A percentile compares a stretch with the other conserved stretches of the same genome.
Evolutionary conservation across 2,113 vertebrate species (phyloP).

Genomic region (Prochilodus magdalenae): DNA sequence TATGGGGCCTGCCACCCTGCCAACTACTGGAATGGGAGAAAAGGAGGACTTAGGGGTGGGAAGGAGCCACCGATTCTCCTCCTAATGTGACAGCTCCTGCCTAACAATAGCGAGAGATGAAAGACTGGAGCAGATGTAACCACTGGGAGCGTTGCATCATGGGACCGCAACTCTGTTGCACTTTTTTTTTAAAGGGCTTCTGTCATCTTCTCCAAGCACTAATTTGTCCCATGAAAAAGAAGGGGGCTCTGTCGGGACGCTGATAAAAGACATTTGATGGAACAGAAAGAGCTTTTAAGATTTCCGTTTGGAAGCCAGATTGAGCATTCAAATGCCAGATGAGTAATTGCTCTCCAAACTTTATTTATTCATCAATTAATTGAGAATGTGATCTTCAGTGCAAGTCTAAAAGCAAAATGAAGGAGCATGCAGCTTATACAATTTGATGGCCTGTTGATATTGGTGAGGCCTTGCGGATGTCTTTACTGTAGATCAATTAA

Average conservation of each 20-base stretch:
- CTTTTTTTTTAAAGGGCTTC: conserved; percentile 68
- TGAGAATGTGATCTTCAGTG: conserved; percentile 20
- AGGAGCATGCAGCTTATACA: conserved; percentile 30
- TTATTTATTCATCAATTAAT: conserved; percentile 50
- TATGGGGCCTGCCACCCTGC: conserved; percentile 91
- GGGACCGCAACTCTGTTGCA: conserved; percentile 86
- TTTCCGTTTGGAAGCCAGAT: conserved; percentile 71
- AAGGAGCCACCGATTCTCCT: conserved; percentile 89
- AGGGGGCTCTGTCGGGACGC: conserved; percentile 66
- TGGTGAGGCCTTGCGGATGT: conserved; percentile 62
- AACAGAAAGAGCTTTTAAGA: conserved; percentile 66
- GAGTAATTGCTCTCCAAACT: conserved; percentile 59
- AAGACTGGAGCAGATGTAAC: conserved; percentile 98
- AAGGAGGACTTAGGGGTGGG: conserved; percentile 82
- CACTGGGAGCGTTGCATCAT: conserved; percentile 94
- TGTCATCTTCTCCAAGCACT: conserved; percentile 74
- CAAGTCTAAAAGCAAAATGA: conserved; percentile 36
- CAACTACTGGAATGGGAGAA: conserved; percentile 90
- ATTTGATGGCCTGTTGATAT: conserved; percentile 48
- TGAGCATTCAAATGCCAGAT: conserved; percentile 56
- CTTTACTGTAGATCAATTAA: conserved; percentile 69
- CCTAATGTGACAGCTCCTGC: conserved; percentile 97
- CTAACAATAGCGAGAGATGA: conserved; percentile 96
- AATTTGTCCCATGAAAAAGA: conserved; percentile 79
- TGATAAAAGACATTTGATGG: conserved; percentile 74